These are phyloP conservation scores for Nilaparvata lugens DNA, from an alignment of 1,140 invertebrate genomes.

Conservation along the genomic window DNA sequence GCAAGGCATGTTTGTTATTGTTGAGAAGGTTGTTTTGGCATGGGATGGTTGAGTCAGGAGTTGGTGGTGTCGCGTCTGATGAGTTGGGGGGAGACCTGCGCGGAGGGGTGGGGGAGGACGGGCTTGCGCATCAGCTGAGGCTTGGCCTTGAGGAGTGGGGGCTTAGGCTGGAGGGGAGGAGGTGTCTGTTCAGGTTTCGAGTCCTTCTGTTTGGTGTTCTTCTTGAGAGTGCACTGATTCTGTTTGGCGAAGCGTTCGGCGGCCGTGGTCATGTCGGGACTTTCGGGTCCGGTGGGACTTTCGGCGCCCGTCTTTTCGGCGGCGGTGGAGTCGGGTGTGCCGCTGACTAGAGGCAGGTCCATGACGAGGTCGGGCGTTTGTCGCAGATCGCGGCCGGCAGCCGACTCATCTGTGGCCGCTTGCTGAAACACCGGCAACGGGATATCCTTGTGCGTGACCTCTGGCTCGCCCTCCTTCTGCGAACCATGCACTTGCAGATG, in stretches of 20 bases:
- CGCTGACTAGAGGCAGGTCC: conserved; percentile 55
- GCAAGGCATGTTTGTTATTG: too few relatives aligned
- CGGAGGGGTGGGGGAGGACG: conserved; percentile 34
- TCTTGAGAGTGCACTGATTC: conserved; percentile 74
- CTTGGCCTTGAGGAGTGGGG: conserved; percentile 60
- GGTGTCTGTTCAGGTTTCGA: conserved; percentile 12
- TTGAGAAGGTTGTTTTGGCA: too few relatives aligned
- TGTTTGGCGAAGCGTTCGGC: conserved; percentile 66
- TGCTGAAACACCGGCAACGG: neutral
- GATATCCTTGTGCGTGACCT: too few relatives aligned
- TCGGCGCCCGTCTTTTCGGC: neutral
- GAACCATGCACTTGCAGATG: neutral
- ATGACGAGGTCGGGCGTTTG: conserved; percentile 83
- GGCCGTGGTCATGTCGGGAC: conserved; percentile 58
- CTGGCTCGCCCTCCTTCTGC: neutral
- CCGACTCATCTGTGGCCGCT: neutral
- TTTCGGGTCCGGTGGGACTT: conserved; percentile 41
- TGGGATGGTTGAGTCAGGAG: too few relatives aligned
- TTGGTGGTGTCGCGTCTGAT: conserved; percentile 13
- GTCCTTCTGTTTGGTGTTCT: conserved; percentile 46
- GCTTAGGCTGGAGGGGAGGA: conserved; percentile 45
- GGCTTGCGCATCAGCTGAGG: conserved; percentile 63
- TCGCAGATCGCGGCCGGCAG: conserved; percentile 35
- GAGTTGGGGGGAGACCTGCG: conserved; percentile 13
- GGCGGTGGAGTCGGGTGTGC: conserved; percentile 10